Evolutionary conservation across 1,140 invertebrate species (phyloP).

Genomic region (Ceratina japonica): DNA sequence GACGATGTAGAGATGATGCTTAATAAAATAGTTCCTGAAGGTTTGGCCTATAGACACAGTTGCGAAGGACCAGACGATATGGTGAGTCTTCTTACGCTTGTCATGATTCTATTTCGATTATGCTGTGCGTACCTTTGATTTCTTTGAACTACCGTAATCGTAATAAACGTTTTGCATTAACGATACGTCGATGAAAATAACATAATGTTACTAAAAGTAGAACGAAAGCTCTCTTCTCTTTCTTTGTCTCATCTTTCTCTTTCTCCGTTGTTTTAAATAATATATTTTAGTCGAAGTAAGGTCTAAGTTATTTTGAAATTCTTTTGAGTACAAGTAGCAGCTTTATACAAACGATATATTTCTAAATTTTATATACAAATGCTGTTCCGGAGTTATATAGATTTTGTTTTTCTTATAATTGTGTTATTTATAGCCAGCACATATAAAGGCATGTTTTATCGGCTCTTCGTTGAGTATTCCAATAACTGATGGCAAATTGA

Average conservation of each 20-base stretch:
- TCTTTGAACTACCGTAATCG: neutral
- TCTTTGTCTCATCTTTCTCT: no score
- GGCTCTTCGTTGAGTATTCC: conserved; percentile 97
- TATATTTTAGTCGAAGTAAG: neutral
- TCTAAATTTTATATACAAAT: no score
- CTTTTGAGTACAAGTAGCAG: neutral
- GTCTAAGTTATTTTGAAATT: neutral
- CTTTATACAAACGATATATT: no score
- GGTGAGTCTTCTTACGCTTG: conserved; percentile 82
- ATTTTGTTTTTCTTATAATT: conserved; percentile 60
- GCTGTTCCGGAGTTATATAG: conserved; percentile 26
- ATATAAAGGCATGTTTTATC: conserved; percentile 97
- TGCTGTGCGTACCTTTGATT: neutral
- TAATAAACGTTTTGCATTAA: conserved; percentile 3
- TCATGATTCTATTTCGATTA: neutral
- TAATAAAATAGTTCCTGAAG: conserved; percentile 98
- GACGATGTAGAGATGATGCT: conserved; percentile 99
- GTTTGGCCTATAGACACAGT: conserved; percentile 95
- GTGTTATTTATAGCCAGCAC: conserved; percentile 90
- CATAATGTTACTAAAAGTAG: neutral
- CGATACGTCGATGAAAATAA: neutral
- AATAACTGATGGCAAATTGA: conserved; percentile 96
- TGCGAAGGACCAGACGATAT: conserved; percentile 99
- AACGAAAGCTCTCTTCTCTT: no score
- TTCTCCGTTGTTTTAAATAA: neutral